Evolutionary conservation across 2,113 vertebrate species (phyloP).

Genomic region (Pachypanchax playfairii): DNA sequence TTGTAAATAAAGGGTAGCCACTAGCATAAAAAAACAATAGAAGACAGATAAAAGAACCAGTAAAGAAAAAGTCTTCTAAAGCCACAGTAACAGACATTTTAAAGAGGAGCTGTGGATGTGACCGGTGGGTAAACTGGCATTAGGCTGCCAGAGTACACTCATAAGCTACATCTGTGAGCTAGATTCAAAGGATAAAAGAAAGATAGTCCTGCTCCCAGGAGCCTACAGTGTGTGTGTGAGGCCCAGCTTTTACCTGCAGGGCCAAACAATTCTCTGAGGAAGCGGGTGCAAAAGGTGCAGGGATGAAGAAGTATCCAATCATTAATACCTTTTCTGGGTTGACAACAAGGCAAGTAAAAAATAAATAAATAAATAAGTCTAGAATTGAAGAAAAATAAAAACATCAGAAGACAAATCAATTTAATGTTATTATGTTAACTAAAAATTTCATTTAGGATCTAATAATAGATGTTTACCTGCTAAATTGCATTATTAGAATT

Average conservation of each 20-base stretch:
- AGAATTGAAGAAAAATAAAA: not conserved
- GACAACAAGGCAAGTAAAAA: not conserved
- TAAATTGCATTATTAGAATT: no score
- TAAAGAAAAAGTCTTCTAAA: slow-evolving; percentile 16
- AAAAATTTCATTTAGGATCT: not conserved
- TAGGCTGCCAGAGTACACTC: slow-evolving; percentile 46
- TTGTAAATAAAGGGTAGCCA: slow-evolving; percentile 48
- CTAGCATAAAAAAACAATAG: slow-evolving; percentile 4
- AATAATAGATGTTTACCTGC: no score
- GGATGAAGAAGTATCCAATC: slow-evolving; percentile 28
- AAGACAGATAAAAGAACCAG: slow-evolving; percentile 5
- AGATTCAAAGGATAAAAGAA: slow-evolving; percentile 44
- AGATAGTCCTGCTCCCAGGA: slow-evolving; percentile 26
- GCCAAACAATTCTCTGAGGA: slow-evolving; percentile 11
- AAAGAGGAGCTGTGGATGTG: slow-evolving; percentile 9
- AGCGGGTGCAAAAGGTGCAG: slow-evolving; percentile 13
- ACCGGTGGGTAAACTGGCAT: slow-evolving; percentile 45
- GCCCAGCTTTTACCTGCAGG: slow-evolving; percentile 37
- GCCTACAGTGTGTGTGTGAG: not conserved
- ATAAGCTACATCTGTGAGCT: slow-evolving; percentile 42
- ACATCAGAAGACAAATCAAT: not conserved
- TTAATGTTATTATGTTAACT: not conserved
- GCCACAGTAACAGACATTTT: slow-evolving; percentile 15
- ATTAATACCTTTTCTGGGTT: slow-evolving; percentile 4
- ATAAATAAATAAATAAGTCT: no score